phyloP scores from a whole-genome alignment of 2,888 invertebrate genomes.

The Proisotoma minuta region DNA sequence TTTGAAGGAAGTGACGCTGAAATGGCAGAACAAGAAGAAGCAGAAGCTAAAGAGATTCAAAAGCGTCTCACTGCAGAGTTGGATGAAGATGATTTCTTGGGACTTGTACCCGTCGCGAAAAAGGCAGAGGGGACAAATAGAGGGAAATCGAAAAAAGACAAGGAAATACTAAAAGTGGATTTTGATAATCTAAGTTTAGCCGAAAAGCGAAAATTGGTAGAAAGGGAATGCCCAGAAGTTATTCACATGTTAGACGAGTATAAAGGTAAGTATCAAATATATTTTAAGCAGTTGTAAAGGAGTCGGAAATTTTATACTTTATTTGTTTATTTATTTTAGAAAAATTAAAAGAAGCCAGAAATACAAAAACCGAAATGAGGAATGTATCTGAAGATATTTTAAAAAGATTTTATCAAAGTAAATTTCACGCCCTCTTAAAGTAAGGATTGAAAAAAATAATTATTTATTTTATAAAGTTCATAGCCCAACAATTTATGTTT shows the following conservation, averaged over 20 bases:
- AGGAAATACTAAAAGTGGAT: constrained; percentile 67
- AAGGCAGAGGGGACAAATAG: constrained; percentile 14
- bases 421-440: constrained; percentile 63
- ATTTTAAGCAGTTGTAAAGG: no score
- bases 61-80: constrained; percentile 69
- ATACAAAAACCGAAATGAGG: constrained; percentile 64
- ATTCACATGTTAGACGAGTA: constrained; percentile 71
- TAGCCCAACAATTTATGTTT: constrained; percentile 3
- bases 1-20: constrained; percentile 63
- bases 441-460: constrained; percentile 49
- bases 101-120: constrained; percentile 33
- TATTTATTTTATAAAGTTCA: no score
- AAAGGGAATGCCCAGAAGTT: constrained; percentile 85
- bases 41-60: constrained; percentile 71
- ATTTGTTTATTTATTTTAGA: constrained; percentile 48
- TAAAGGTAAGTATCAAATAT: constrained; percentile 56
- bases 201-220: constrained; percentile 70
- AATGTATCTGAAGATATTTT: constrained; percentile 59
- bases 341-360: constrained; percentile 61
- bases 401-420: constrained; percentile 66
- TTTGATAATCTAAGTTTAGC: constrained; percentile 68
- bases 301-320: not conserved
- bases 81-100: constrained; percentile 69
- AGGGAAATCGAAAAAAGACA: constrained; percentile 51
- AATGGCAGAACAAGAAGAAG: constrained; percentile 72